Conservation (phyloP, 2,888 invertebrate genomes). For the Caenorhabditis becei region DNA sequence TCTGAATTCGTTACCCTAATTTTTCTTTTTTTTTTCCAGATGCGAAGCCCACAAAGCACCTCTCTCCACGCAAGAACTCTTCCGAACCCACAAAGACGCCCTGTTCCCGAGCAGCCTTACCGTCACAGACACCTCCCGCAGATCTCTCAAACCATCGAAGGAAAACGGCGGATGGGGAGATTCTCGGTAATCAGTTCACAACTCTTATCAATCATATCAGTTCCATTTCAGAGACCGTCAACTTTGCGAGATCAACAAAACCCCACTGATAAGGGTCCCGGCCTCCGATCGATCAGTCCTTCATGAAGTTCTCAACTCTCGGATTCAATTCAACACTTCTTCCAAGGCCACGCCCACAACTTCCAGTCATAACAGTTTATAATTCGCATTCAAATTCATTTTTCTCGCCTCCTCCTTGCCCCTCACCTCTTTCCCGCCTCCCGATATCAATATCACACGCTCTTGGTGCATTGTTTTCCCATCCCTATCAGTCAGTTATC, state of each 20-base stretch:
- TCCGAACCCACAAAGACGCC: conserved; percentile 82
- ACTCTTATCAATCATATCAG: no score
- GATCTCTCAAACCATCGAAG: conserved; percentile 81
- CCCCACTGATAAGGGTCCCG: conserved; percentile 30
- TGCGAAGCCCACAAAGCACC: conserved; percentile 67
- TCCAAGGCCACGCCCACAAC: conserved; percentile 13
- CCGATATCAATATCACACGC: not conserved
- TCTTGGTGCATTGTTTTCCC: not conserved
- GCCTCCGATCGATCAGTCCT: conserved; percentile 23
- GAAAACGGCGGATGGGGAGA: conserved; percentile 98
- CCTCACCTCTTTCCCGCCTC: not conserved
- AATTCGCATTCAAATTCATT: no score
- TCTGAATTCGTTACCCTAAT: no score
- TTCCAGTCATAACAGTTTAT: conserved; percentile 5
- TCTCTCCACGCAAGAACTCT: conserved; percentile 68
- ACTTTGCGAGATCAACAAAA: conserved; percentile 52
- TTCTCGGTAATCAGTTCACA: conserved; percentile 83
- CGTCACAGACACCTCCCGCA: conserved; percentile 71
- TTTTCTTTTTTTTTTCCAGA: no score
- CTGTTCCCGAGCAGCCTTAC: conserved; percentile 83
- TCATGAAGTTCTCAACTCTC: conserved; percentile 38
- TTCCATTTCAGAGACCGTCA: conserved; percentile 47
- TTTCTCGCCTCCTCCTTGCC: not conserved
- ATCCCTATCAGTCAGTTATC: not conserved
- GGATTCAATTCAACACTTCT: conserved; percentile 24